Evolutionary conservation across 37 sponge, comb jelly and placozoan species (phyloP).

Genomic region (Aplysina aerophoba): DNA sequence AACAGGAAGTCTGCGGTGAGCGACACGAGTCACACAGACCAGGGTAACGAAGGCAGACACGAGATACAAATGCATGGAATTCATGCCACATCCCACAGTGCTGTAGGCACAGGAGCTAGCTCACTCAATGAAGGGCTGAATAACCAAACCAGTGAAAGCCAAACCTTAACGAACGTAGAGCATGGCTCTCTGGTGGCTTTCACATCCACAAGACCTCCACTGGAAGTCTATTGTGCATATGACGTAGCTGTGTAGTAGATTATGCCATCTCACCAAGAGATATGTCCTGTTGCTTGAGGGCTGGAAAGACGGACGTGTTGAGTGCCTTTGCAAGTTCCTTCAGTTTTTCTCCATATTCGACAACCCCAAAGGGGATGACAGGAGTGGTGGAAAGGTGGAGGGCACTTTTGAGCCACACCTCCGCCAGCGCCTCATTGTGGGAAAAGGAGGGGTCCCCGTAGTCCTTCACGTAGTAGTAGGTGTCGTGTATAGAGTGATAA

Average conservation of each 20-base stretch:
- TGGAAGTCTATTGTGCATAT: no score
- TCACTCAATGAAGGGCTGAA: no score
- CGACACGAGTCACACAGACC: no score
- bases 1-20: background rate
- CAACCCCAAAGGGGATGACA: conserved; percentile 55
- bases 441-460: conserved; percentile 62
- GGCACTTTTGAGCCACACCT: conserved; percentile 57
- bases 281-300: conserved; percentile 13
- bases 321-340: background rate
- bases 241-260: no score
- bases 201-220: no score
- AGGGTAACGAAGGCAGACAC: no score
- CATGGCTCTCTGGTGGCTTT: no score
- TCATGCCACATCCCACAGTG: no score
- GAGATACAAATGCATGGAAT: no score
- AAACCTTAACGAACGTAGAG: no score
- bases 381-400: conserved; percentile 58
- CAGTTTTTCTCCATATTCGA: conserved; percentile 29
- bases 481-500: conserved; percentile 83
- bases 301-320: background rate
- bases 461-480: conserved; percentile 60
- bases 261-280: background rate
- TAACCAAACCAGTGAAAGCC: no score
- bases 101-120: no score
- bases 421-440: conserved; percentile 53